Evolutionary conservation across 2,113 vertebrate genomes (phyloP), one percentile per base, ranked within the genome.

Genomic region (Scalopus aquaticus): DNA sequence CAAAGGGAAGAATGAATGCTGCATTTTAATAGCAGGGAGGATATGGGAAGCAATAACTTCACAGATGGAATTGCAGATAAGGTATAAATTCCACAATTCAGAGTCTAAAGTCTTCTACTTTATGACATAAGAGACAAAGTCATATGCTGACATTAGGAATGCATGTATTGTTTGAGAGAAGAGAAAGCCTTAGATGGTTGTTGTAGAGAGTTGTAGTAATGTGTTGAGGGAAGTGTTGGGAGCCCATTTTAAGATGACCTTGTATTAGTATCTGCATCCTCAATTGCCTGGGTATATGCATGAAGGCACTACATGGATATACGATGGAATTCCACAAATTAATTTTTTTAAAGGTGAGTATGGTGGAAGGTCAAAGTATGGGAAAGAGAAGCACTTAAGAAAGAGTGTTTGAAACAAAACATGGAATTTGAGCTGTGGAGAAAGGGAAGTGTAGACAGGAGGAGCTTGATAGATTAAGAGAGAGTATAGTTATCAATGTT

Each of bases 381-480:
- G 62, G 54, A 84, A 80, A 80, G 77, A 64, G 46, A 54, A 58
- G 49, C 37, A 65, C 35, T 35, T 78, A 64, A 60, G 62, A 81
- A 62, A 42, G 11, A 56, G 12, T 69, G 12, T 76, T 51, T 90
- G 16, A 95, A 87, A 46, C 49, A 65, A 10, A 82, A 44, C 24
- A 32, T 85, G 30, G 37, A 56, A 82, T 22, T 8, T 70, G 49
- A 81, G 56, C n/a, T 46, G 22, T 32, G 60, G 67, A 85, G 49
- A 72, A 32, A 84, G 60, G 32, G 4, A 80, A 88, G 76, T 65
- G 64, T 65, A 95, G 91, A 91, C 49, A 91, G 72, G 37, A 94
- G 73, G 10, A 77, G 54, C 64, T 62, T 88, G 77, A 84, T 6
- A 65, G 60, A 77, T 77, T 69, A 67, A 91, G 94, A 86, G 51